These are phyloP conservation scores for Tinamus major DNA, from an alignment of 2,797 vertebrate species.

Conservation along the genomic window DNA sequence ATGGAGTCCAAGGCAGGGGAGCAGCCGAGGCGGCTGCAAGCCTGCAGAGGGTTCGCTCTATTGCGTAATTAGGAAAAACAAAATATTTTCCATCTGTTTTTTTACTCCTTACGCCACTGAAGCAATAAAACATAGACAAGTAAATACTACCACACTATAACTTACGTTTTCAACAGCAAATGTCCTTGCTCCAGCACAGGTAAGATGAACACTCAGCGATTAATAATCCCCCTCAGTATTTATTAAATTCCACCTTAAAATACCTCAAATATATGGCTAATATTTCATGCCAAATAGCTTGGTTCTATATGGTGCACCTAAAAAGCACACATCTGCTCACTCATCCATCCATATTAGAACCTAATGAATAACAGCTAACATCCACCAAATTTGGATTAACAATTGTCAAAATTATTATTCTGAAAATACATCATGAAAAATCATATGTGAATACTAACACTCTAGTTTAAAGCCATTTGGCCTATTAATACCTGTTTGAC, in stretches of 20 bases:
- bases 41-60: not conserved
- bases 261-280: not conserved
- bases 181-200: not conserved
- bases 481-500: not conserved
- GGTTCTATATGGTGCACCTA: not conserved
- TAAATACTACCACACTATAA: slow-evolving; percentile 1
- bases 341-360: not conserved
- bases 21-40: slow-evolving; percentile 10
- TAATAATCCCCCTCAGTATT: not conserved
- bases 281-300: not conserved
- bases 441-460: not conserved
- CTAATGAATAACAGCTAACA: not conserved
- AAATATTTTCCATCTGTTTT: slow-evolving; percentile 61
- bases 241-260: not conserved
- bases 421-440: not conserved
- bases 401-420: not conserved
- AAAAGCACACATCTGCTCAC: not conserved
- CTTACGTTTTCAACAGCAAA: not conserved
- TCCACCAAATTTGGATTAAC: not conserved
- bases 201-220: not conserved
- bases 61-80: slow-evolving; percentile 50
- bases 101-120: not conserved
- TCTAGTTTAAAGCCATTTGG: not conserved
- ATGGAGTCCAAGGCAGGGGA: slow-evolving; percentile 33
- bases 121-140: slow-evolving; percentile 50